These are phyloP conservation scores for Porites australiensis DNA, from an alignment of 64 coral and sea anemone genomes.

Conservation along the genomic window DNA sequence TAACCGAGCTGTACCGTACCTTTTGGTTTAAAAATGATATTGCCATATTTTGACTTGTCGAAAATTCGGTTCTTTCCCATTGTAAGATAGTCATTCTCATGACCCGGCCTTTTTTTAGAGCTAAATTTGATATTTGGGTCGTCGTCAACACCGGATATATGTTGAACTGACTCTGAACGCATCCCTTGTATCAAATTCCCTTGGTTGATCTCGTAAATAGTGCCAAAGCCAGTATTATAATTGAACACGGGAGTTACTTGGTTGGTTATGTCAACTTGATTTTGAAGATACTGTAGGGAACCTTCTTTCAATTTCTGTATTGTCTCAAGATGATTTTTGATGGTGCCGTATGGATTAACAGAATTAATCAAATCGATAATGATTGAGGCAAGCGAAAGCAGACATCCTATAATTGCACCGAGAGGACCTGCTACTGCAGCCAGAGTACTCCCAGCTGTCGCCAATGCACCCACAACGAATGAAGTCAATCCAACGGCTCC, in stretches of 20 bases:
- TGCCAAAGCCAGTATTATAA: neutral
- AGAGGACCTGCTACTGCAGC: no score
- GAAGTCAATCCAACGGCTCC: conserved; percentile 13
- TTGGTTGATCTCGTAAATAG: no score
- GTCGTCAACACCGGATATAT: no score
- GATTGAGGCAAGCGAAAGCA: no score
- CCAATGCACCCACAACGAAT: conserved; percentile 46
- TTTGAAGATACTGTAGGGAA: conserved; percentile 36
- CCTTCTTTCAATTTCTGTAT: conserved; percentile 39
- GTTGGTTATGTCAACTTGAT: conserved; percentile 16
- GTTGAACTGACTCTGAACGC: neutral
- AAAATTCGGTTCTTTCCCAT: conserved; percentile 32
- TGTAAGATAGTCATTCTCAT: conserved; percentile 18
- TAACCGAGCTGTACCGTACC: conserved; percentile 18
- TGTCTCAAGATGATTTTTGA: conserved; percentile 44
- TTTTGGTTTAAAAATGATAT: no score
- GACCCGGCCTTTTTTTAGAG: neutral
- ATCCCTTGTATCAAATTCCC: neutral
- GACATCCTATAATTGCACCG: no score
- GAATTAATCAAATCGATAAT: no score
- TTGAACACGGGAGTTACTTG: neutral
- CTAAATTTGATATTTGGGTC: neutral
- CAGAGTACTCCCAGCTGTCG: conserved; percentile 11
- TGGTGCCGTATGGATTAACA: neutral
- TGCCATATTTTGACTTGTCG: conserved; percentile 31